Evolutionary conservation across 2,888 invertebrate species (phyloP), one percentile per base, ranked within the genome.

Genomic region (Stomorhina lunata): DNA sequence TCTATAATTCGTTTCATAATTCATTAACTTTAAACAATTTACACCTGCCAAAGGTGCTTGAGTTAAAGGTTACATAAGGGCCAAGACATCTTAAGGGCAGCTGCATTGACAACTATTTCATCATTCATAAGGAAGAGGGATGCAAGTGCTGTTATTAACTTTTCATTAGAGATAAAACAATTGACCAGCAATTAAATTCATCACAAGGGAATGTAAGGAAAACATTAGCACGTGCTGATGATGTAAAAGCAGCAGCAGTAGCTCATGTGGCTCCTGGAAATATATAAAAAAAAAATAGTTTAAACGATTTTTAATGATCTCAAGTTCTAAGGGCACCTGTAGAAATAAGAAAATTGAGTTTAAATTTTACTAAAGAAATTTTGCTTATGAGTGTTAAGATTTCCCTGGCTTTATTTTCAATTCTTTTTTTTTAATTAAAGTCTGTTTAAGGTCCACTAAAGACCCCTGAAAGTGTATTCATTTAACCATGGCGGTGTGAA

Each of bases 401-500:
- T 15, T n/a, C 15, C 40, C 12, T n/a, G 4, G 17, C 9, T 27
- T 15, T 17, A 43, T 17, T 43, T 10, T 37, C n/a, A n/a, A n/a
- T 37, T 10, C 10, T 4, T 37, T 12, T 1, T 2, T 12, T 40
- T 15, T 15, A n/a, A 15, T 27, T 25, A n/a, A 32, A 22, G 25
- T 29, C 59, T 61, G 53, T 81, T 82, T 75, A 34, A 63, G 82
- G 65, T 82, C 50, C 69, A 76, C 65, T 79, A 59, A n/a, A 76
- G 79, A 15, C 82, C 82, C 82, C 63, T 78, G 50, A 40, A 66
- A 71, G 71, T 48, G 65, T 86, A 89, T 88, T 88, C 89, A 89
- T 88, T 90, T 88, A 88, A 88, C 88, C 89, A 88, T 88, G 88
- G 87, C 88, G 90, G 90, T 90, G 90, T 90, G 90, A 90, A 90